These are phyloP conservation scores for Ursus arctos DNA, from an alignment of 2,113 vertebrate genomes.

Conservation along the genomic window DNA sequence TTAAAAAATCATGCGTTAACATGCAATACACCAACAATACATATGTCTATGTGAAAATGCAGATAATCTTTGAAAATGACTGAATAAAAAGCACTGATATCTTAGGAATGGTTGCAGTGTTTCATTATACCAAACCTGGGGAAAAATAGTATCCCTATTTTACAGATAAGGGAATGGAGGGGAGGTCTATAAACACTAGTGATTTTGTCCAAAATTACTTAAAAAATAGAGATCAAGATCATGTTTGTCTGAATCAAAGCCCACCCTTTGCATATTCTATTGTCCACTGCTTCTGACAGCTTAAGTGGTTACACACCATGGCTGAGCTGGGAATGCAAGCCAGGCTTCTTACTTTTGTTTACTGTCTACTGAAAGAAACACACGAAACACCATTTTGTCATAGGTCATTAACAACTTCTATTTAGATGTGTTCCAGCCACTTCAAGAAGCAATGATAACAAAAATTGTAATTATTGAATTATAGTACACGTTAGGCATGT, in stretches of 20 bases:
- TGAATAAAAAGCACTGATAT: background rate
- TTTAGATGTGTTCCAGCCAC: slow-evolving; percentile 6
- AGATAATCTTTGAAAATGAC: background rate
- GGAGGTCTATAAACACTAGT: background rate
- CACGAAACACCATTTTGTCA: background rate
- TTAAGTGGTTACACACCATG: background rate
- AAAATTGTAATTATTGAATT: background rate
- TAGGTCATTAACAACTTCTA: background rate
- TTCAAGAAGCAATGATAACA: background rate
- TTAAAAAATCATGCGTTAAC: background rate
- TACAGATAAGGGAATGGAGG: background rate
- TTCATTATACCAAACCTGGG: background rate
- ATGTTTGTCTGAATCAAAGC: background rate
- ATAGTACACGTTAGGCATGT: background rate
- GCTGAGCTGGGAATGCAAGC: background rate
- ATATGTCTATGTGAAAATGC: background rate
- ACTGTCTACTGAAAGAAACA: background rate
- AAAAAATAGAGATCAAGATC: background rate
- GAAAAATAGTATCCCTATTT: background rate
- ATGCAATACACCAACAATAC: background rate
- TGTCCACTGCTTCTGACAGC: background rate
- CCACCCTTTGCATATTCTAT: background rate
- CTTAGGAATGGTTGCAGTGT: background rate
- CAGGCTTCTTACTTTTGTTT: background rate
- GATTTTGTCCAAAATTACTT: background rate